Evolutionary conservation across 1,140 invertebrate genomes (phyloP).

Genomic region (Papilio polytes): DNA sequence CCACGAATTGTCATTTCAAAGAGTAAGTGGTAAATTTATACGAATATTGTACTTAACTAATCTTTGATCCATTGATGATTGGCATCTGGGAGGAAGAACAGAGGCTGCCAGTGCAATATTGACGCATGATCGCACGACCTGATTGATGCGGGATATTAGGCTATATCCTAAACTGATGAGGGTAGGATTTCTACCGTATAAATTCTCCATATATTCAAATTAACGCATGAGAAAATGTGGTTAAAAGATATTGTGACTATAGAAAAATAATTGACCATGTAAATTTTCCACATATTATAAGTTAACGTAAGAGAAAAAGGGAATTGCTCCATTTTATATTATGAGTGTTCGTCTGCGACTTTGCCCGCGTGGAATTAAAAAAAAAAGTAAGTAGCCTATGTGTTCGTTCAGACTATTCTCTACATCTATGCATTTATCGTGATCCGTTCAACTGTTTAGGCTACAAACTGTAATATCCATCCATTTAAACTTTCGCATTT

Average conservation of each 20-base stretch:
- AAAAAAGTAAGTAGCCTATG: too few species aligned
- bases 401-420: too few species aligned
- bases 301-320: too few species aligned
- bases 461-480: too few species aligned
- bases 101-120: background rate
- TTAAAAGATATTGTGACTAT: background rate
- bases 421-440: too few species aligned
- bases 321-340: too few species aligned
- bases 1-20: background rate
- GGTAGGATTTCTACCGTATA: background rate
- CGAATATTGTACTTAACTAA: background rate
- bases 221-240: background rate
- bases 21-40: background rate
- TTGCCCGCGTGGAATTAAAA: too few species aligned
- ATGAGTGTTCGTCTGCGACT: too few species aligned
- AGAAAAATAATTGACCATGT: too few species aligned
- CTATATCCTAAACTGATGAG: background rate
- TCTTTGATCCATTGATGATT: constrained; percentile 2
- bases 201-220: background rate
- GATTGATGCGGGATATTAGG: constrained; percentile 1
- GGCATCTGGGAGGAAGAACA: background rate
- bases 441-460: too few species aligned
- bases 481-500: too few species aligned
- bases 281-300: too few species aligned
- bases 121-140: constrained; percentile 3